Base-by-base conservation (phyloP, 1,140 invertebrate species). In the Drosophila melanica region DNA sequence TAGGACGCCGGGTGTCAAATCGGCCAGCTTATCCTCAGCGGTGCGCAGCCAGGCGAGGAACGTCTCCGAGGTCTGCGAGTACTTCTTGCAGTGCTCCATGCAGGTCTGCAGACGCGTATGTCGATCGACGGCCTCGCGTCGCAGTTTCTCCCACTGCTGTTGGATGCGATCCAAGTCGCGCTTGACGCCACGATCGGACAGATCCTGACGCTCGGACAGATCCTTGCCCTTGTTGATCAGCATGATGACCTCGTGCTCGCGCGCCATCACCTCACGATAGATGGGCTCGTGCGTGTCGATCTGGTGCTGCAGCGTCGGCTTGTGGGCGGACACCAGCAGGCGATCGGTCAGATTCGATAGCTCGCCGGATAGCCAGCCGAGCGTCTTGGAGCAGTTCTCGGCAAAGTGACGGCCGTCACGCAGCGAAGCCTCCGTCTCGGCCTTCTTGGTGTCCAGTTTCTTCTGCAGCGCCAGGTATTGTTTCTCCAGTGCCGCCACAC, bases 241-340 rank as follows among this genome's bases (percentile, higher is more conserved):
- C 96, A 98, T 98, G 69, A 98, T 97, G 0, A 98, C 95, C 93
- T 98, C 97, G 81, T 98, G 97, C 90, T 98, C 98, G 70, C 97
- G 95, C 55, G 95, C 94, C 93, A 98, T 95, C 1, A 98, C 96
- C 81, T 98, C 96, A 65, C 96, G 94, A 90, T 98, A 98, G 14
- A 97, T 94, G 1, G 97, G 97, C 92, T 98, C 97, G 90, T 98
- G 97, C 57, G 96, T 95, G 73, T 96, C 95, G 37, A 98, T 93
- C 93, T 99, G 98, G 86, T 97, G 95, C 77, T 96, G 96, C 4
- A 99, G 93, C 57, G 96, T 94, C 58, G 96, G 95, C 44, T 94
- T 93, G 90, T 98, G 96, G 14, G 97, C 98, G 2, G 97, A 98
- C 10, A 99, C 95, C 16, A 97, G 92, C 33, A 97, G 92, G 23